Evolutionary conservation across 2,113 vertebrate genomes (phyloP).

Genomic region (Vulpes vulpes): DNA sequence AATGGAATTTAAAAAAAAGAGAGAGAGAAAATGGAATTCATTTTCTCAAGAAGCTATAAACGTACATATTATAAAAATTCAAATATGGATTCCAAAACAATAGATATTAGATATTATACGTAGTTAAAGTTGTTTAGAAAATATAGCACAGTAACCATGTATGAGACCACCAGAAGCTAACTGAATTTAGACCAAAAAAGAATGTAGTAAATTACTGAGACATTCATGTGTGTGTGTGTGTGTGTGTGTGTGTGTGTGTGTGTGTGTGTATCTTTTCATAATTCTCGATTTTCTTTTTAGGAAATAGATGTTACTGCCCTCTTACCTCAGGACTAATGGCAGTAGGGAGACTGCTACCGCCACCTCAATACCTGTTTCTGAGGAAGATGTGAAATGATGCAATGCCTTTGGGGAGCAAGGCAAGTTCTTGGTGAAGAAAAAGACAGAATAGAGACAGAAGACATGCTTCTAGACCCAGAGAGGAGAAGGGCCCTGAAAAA

Average conservation of each 20-base stretch:
- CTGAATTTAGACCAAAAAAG: constrained; percentile 2
- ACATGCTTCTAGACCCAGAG: not conserved
- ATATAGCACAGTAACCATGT: not conserved
- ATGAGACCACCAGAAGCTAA: not conserved
- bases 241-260: not conserved
- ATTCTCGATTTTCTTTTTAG: not conserved
- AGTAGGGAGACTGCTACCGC: not conserved
- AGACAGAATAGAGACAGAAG: not conserved
- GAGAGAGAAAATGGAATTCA: not conserved
- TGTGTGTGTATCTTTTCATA: not conserved
- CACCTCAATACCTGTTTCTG: not conserved
- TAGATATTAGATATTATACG: not conserved
- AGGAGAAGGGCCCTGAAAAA: not conserved
- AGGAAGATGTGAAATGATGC: not conserved
- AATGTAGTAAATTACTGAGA: not conserved
- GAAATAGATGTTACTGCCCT: not conserved
- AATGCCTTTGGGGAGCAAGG: not conserved
- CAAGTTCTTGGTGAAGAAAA: not conserved
- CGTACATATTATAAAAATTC: constrained; percentile 4
- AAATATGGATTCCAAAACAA: constrained; percentile 43
- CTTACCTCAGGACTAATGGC: not conserved
- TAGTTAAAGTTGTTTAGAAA: constrained; percentile 36
- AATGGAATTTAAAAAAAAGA: not conserved
- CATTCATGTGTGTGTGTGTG: not conserved
- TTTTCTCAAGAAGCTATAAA: constrained; percentile 21